A percentile compares a stretch with the other conserved stretches of the same genome.
phyloP scores from a whole-genome alignment of 1,140 invertebrate genomes.

The Neodiprion pinetum region DNA sequence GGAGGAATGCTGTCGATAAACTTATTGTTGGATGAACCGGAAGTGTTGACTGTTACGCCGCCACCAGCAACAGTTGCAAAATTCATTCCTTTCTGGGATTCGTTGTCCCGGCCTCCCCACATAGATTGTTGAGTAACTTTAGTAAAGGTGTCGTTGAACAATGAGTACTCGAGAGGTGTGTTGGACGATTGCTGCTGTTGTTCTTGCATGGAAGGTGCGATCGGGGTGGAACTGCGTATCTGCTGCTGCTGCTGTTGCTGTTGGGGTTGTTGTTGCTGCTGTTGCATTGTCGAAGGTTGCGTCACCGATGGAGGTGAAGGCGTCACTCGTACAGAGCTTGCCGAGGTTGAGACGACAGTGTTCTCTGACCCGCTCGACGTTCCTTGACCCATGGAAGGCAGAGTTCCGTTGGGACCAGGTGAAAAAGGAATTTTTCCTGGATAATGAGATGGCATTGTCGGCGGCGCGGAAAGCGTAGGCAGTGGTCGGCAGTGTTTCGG shows the following conservation, averaged over 20 bases:
- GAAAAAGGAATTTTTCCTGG: slow-evolving; percentile 52
- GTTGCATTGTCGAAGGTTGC: slow-evolving; percentile 38
- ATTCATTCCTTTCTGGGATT: slow-evolving; percentile 72
- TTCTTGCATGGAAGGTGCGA: slow-evolving; percentile 35
- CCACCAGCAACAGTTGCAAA: slow-evolving; percentile 78
- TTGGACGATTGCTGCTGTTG: slow-evolving; percentile 38
- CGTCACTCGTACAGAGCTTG: slow-evolving; percentile 42
- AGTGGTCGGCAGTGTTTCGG: slow-evolving; percentile 64
- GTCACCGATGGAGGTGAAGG: slow-evolving; percentile 44
- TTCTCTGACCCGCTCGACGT: slow-evolving; percentile 36
- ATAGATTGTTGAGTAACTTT: slow-evolving; percentile 70
- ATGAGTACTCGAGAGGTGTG: slow-evolving; percentile 73
- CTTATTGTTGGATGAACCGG: slow-evolving; percentile 53
- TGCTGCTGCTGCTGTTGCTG: slow-evolving; percentile 36
- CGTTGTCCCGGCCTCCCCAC: slow-evolving; percentile 71
- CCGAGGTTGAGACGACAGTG: slow-evolving; percentile 30
- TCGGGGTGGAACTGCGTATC: slow-evolving; percentile 42
- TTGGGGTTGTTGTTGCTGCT: slow-evolving; percentile 19
- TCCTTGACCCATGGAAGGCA: slow-evolving; percentile 18
- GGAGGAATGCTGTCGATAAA: slow-evolving; percentile 68
- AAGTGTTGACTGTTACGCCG: slow-evolving; percentile 59
- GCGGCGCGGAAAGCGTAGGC: slow-evolving; percentile 61
- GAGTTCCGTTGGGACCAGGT: slow-evolving; percentile 27
- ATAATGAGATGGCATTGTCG: slow-evolving; percentile 52
- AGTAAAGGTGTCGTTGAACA: slow-evolving; percentile 78